Conservation (phyloP, 1,140 invertebrate species). For the Drosophila arawakana region DNA sequence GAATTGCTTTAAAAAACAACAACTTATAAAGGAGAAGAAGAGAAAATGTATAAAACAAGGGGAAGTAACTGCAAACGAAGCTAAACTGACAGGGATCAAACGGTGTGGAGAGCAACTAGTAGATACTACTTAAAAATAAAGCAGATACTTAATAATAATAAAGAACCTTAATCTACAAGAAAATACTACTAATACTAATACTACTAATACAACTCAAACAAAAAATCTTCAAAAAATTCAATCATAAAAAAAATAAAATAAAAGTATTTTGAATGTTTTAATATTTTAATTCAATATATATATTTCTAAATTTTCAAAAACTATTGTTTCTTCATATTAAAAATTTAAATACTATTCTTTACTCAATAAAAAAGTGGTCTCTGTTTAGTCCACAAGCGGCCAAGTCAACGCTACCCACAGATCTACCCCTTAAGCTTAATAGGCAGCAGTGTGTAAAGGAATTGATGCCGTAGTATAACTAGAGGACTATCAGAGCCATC, state of each 20-base stretch:
- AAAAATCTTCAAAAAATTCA: too few species aligned
- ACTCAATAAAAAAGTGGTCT: too few species aligned
- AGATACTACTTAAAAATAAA: constrained; percentile 6
- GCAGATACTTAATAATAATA: too few species aligned
- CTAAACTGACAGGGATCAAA: constrained; percentile 19
- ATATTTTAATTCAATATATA: too few species aligned
- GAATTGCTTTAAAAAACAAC: constrained; percentile 40
- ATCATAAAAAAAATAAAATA: too few species aligned
- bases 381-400: neutral
- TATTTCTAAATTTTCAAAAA: too few species aligned
- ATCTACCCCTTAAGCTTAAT: neutral
- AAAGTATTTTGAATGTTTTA: too few species aligned
- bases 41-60: constrained; percentile 4
- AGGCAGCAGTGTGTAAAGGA: constrained; percentile 22
- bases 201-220: too few species aligned
- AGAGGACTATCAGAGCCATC: constrained; percentile 45
- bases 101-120: constrained; percentile 3
- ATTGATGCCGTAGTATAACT: constrained; percentile 54
- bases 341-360: too few species aligned
- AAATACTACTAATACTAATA: too few species aligned
- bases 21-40: neutral
- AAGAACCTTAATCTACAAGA: too few species aligned
- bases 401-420: neutral
- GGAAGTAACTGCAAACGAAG: constrained; percentile 3
- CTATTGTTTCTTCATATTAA: too few species aligned